Evolutionary conservation across 2,113 vertebrate species (phyloP), one percentile per base, ranked within the genome.

Genomic region (Phainopepla nitens): DNA sequence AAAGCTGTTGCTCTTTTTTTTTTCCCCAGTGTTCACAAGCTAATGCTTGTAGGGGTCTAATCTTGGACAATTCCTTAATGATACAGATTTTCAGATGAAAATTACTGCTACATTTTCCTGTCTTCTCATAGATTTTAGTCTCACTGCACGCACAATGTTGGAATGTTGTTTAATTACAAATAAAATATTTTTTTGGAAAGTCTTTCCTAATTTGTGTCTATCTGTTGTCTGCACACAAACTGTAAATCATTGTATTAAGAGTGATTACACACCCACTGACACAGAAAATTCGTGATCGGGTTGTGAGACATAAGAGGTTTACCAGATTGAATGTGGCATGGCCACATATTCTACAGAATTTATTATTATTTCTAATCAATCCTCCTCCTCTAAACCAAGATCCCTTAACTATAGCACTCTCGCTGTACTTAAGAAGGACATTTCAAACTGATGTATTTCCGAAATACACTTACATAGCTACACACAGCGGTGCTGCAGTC

Each of bases 21-120:
- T 79, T 85, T 6, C 0, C 62, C 89, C 82, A 84, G 65, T 84
- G 88, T 94, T 96, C 94, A 91, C 94, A 95, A 96, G 89, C 96
- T 96, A 93, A 96, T 93, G 96, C 96, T 96, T 97, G 92, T 77
- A 88, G 87, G 76, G 25, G 88, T 96, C 91, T 97, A 97, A 97
- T 97, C 96, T 97, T 97, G 87, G 80, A 95, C 89, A 95, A 96
- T 97, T 97, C 96, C 96, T 97, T 97, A 95, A 95, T 91, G 96
- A 97, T 96, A 90, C 66, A 97, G 95, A 94, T 96, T 96, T 96
- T 82, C 91, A 96, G 93, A 96, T 95, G 91, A 97, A 96, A 97
- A 96, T 95, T 93, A 90, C 82, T 87, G 84, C 33, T 89, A 49
- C 54, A 45, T 93, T 96, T 95, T 93, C 33, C 66, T 89, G 27